Evolutionary conservation across 2,888 invertebrate genomes (phyloP).

Genomic region (Orthosia gothica): DNA sequence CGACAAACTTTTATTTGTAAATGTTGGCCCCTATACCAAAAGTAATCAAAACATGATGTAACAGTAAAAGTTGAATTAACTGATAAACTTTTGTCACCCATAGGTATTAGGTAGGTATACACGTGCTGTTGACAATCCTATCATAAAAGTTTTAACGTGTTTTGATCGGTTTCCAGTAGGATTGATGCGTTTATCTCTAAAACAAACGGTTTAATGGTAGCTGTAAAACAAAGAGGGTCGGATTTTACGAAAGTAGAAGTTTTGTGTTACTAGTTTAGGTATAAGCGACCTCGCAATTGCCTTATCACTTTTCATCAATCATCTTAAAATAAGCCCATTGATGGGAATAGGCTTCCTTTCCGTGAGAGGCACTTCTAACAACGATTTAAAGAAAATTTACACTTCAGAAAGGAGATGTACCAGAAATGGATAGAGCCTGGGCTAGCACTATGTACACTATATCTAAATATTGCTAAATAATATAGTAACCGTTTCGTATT

Average conservation of each 20-base stretch:
- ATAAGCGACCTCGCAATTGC: not conserved
- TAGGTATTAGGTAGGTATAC: conserved; percentile 1
- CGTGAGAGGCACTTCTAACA: too few relatives aligned
- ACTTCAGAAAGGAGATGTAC: too few relatives aligned
- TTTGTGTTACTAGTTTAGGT: conserved; percentile 16
- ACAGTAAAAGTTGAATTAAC: conserved; percentile 50
- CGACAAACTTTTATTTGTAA: conserved; percentile 12
- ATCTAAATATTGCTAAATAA: too few relatives aligned
- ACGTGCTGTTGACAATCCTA: conserved; percentile 45
- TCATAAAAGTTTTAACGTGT: conserved; percentile 57
- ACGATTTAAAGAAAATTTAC: too few relatives aligned
- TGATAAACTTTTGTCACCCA: conserved; percentile 43
- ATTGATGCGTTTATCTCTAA: conserved; percentile 37
- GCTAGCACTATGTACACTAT: too few relatives aligned
- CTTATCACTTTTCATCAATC: not conserved
- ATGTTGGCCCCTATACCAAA: conserved; percentile 15
- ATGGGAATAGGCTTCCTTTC: too few relatives aligned
- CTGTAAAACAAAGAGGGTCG: conserved; percentile 34
- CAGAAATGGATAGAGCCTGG: too few relatives aligned
- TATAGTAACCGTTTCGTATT: too few relatives aligned
- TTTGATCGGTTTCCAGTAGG: conserved; percentile 53
- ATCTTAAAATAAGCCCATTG: too few relatives aligned
- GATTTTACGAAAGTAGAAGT: conserved; percentile 21
- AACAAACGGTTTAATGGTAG: conserved; percentile 34
- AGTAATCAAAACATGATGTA: conserved; percentile 39